phyloP scores from a whole-genome alignment of 2,888 invertebrate species.

The Rhagophthalmus giganteus region DNA sequence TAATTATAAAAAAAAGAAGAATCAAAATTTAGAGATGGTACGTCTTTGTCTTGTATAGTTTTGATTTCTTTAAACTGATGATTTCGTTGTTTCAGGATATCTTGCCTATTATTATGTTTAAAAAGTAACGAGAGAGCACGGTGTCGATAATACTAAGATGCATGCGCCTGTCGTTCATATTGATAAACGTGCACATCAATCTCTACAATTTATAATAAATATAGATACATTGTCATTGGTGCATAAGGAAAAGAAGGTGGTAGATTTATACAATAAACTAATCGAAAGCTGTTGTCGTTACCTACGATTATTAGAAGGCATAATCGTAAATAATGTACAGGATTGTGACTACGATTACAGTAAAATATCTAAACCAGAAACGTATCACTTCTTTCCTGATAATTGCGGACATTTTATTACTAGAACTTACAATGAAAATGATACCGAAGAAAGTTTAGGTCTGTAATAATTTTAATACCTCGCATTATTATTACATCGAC shows the following conservation, averaged over 20 bases:
- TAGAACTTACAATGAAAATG: conserved; percentile 68
- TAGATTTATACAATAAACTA: conserved; percentile 71
- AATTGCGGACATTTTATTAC: conserved; percentile 78
- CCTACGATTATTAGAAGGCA: conserved; percentile 66
- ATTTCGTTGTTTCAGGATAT: conserved; percentile 63
- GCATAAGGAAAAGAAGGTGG: conserved; percentile 64
- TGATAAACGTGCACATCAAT: conserved; percentile 62
- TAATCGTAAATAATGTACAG: conserved; percentile 62
- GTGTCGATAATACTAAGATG: conserved; percentile 51
- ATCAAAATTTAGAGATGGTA: conserved; percentile 34
- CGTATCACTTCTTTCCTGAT: conserved; percentile 74
- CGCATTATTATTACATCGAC: background rate
- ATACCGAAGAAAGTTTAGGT: conserved; percentile 71
- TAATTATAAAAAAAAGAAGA: conserved; percentile 44
- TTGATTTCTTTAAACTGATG: too few species aligned
- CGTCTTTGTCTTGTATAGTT: too few species aligned
- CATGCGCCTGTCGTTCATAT: conserved; percentile 63
- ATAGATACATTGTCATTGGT: conserved; percentile 75
- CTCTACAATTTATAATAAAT: conserved; percentile 64
- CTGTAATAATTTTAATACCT: too few species aligned
- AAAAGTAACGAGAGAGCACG: conserved; percentile 64
- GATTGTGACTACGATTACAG: conserved; percentile 36
- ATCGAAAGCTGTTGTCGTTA: conserved; percentile 76
- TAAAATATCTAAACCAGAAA: conserved; percentile 60
- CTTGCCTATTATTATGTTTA: conserved; percentile 63